Evolutionary conservation across 2,888 invertebrate genomes (phyloP), one percentile per base, ranked within the genome.

Genomic region (Tryphoninae sp.): DNA sequence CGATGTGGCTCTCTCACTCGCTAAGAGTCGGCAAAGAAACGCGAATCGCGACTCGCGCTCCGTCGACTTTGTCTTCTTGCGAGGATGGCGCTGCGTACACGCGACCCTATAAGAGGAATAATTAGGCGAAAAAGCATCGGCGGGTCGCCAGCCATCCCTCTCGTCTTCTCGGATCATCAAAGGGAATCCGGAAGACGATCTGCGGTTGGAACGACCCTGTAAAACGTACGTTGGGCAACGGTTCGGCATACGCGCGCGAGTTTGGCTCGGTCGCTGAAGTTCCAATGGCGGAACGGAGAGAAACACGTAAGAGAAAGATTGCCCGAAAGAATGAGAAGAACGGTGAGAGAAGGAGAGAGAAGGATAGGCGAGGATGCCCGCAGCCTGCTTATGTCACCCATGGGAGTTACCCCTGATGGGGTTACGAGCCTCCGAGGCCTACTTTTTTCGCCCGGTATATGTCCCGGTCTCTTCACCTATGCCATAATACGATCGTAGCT

Each of bases 341-440:
- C 73, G 23, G 61, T 75, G 77, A 72, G 61, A 80, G 77, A 62
- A 81, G 67, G 53, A 13, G 85, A 84, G 80, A 75, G 72, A 62
- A 78, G 72, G 75, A 78, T 82, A 77, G 81, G 85, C 81, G 53
- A 80, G 84, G 81, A 83, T 83, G 73, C 75, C 82, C 80, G 82
- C 84, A 78, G 69, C 65, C 73, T 81, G 86, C 89, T 91, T 90
- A 92, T 90, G 88, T 86, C 84, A 86, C 91, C 91, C 91, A 78
- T 86, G 91, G 89, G 91, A 91, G 85, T 80, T 88, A 89, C 91
- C 6, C 91, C 92, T 93, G 93, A 94, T 94, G 93, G 93, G 93
- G 93, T 94, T 94, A 94, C 93, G 92, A 92, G 93, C 93, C 93
- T 93, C 93, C 84, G 89, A 91, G 93, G 94, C 90, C 91, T 92